phyloP scores from a whole-genome alignment of 2,113 vertebrate genomes.

The Mixornis gularis region DNA sequence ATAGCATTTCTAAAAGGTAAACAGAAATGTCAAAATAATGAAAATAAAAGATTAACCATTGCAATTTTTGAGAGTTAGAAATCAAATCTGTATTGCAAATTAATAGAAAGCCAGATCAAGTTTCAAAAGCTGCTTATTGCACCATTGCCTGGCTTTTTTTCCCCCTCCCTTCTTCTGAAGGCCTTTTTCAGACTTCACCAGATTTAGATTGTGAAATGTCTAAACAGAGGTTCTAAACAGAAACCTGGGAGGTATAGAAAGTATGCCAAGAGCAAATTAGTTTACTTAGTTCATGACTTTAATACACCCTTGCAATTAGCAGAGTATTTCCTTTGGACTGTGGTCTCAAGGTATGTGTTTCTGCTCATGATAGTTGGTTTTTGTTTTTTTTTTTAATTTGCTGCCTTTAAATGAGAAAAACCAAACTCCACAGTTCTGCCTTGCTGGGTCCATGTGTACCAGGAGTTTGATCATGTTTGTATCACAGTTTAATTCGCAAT shows the following conservation, averaged over 20 bases:
- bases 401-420: conserved; percentile 42
- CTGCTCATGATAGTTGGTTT: not conserved
- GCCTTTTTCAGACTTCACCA: conserved; percentile 26
- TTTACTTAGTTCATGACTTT: conserved; percentile 61
- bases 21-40: conserved; percentile 78
- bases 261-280: conserved; percentile 38
- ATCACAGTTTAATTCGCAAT: not conserved
- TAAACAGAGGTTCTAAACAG: conserved; percentile 53
- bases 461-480: not conserved
- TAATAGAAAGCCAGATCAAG: conserved; percentile 40
- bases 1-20: conserved; percentile 74
- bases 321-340: conserved; percentile 53
- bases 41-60: conserved; percentile 74
- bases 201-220: conserved; percentile 43
- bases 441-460: not conserved
- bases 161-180: not conserved
- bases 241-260: conserved; percentile 54
- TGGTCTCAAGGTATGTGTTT: conserved; percentile 43
- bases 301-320: conserved; percentile 52
- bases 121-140: conserved; percentile 26
- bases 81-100: conserved; percentile 50
- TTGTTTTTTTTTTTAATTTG: not conserved
- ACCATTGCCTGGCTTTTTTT: not conserved
- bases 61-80: conserved; percentile 46
- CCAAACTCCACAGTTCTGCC: conserved; percentile 3